phyloP scores from a whole-genome alignment of 2,888 invertebrate genomes.

The Dryomyza anilis region DNA sequence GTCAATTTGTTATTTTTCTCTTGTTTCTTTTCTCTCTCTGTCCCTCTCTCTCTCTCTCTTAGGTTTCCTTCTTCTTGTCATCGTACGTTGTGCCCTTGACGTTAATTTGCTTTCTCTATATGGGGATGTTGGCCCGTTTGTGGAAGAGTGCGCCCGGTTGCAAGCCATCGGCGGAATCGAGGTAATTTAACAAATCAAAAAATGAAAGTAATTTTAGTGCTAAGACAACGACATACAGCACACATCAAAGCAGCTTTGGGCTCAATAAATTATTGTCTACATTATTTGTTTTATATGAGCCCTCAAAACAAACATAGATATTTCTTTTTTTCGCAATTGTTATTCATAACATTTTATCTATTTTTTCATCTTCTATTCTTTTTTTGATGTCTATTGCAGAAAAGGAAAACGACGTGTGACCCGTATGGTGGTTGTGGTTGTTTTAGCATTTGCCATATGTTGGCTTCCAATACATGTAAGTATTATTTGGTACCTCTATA shows the following conservation, averaged over 20 bases:
- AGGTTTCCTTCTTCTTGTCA: conserved; percentile 84
- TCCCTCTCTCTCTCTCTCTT: conserved; percentile 48
- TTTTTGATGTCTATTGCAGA: conserved; percentile 58
- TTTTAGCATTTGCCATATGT: conserved; percentile 89
- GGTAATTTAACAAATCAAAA: conserved; percentile 53
- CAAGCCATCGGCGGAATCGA: conserved; percentile 75
- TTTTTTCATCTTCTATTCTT: too few species aligned
- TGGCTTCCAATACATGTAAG: conserved; percentile 93
- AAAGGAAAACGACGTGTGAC: conserved; percentile 88
- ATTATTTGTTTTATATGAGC: too few species aligned
- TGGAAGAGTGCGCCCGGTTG: conserved; percentile 84
- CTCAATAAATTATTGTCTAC: too few species aligned
- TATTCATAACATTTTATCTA: background rate
- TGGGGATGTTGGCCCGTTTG: conserved; percentile 85
- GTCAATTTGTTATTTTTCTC: background rate
- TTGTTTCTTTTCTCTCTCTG: background rate
- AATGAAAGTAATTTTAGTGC: too few species aligned
- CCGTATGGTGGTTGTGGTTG: conserved; percentile 88
- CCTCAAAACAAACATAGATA: background rate
- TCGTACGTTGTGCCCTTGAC: conserved; percentile 88
- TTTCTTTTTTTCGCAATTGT: background rate
- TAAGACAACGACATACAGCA: too few species aligned
- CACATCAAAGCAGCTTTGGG: too few species aligned
- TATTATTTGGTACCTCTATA: conserved; percentile 29
- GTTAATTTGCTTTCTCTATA: conserved; percentile 84